Base-by-base conservation (phyloP, 2,113 vertebrate species). In the Melozone crissalis region DNA sequence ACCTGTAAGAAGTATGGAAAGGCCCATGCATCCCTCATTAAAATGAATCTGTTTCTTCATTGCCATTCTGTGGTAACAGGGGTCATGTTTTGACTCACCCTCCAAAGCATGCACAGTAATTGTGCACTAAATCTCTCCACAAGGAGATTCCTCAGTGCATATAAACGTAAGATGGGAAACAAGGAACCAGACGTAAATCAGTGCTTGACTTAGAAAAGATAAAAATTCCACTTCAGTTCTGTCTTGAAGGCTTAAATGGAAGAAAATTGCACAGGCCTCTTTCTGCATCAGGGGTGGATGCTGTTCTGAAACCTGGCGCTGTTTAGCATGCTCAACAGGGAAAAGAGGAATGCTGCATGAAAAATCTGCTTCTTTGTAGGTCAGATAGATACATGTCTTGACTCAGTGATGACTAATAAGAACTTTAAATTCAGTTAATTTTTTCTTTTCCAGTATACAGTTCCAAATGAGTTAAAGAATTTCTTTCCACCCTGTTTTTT, bases 71-170 rank as follows among this genome's bases (percentile, higher is more conserved):
- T 31, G 43, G 30, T 51, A 62, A 87, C n/a, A 72, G 49, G 31
- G 31, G 15, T 22, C 18, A 20, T 47, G 21, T 54, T 76, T 79
- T 51, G 14, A 62, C 18, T 68, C 17, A 7, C 7, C 8, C 23
- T 55, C 3, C 0, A 35, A 82, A 84, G 18, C 0, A 1, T 1
- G 0, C 4, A 4, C 21, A 10, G 4, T 35, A 67, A 75, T 72
- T 78, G 27, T 3, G 1, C 23, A 9, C 13, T 10, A 7, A 49
- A 5, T 13, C 2, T 67, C 30, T 47, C 39, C 55, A 31, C 0
- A 0, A 57, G 18, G 24, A 58, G 49, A 57, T 37, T 46, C 14
- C 59, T 49, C 59, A 39, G 18, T 24, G n/a, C 33, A 69, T 0
- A 0, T 35, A 39, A 93, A 65, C 0, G 1, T 27, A 61, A 61